Percentiles rank a stretch among this genome's conserved stretches.
phyloP scores from a whole-genome alignment of 1,140 invertebrate species.

The Hypothenemus hampei region DNA sequence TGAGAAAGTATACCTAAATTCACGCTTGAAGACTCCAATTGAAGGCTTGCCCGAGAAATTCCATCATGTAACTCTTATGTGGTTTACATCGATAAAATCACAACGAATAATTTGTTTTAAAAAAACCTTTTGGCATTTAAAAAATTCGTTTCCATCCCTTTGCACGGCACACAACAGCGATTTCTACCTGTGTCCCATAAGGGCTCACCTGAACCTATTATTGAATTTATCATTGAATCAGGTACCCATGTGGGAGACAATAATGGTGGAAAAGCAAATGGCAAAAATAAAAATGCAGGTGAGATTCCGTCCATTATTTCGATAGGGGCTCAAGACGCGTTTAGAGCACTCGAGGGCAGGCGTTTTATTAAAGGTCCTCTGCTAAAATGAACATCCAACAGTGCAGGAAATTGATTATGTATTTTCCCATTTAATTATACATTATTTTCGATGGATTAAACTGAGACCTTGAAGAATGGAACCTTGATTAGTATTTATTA shows the following conservation, averaged over 20 bases:
- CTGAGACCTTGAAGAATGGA: background rate
- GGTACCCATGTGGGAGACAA: background rate
- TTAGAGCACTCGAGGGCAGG: background rate
- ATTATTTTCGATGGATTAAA: background rate
- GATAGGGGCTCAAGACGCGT: background rate
- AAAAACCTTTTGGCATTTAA: too few species aligned
- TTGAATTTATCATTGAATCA: background rate
- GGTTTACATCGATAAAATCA: background rate
- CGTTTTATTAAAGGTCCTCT: background rate
- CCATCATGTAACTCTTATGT: background rate
- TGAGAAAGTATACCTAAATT: constrained; percentile 31
- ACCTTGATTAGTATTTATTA: background rate
- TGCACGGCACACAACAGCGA: background rate
- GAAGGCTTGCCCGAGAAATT: constrained; percentile 20
- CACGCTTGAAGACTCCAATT: constrained; percentile 22
- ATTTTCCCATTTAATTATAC: background rate
- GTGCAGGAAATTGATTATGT: background rate
- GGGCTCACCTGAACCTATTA: background rate
- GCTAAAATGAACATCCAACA: background rate
- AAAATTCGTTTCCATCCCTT: constrained; percentile 1
- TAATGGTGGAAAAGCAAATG: constrained; percentile 2
- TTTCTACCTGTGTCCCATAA: too few species aligned
- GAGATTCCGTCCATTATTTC: background rate
- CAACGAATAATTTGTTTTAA: too few species aligned
- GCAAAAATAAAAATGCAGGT: constrained; percentile 1